phyloP scores from a whole-genome alignment of 2,797 vertebrate genomes.

The Acanthurus lineatus region DNA sequence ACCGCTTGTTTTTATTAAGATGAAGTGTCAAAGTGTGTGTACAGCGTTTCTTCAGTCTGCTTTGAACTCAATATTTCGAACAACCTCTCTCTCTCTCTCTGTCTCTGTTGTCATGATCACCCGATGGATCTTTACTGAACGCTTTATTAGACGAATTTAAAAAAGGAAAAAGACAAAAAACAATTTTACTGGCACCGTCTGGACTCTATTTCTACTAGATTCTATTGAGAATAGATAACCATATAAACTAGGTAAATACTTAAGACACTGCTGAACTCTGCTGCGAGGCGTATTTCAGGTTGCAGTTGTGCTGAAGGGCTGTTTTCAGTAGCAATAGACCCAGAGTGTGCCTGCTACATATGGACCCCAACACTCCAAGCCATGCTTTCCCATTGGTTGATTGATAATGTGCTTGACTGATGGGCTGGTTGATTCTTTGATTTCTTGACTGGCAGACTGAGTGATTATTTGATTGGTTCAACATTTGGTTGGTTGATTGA shows the following conservation, averaged over 20 bases:
- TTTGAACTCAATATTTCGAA: conserved; percentile 58
- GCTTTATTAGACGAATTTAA: conserved; percentile 71
- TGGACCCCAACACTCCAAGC: conserved; percentile 56
- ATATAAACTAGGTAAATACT: conserved; percentile 56
- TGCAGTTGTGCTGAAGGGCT: conserved; percentile 88
- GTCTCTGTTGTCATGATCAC: conserved; percentile 58
- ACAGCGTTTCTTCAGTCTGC: conserved; percentile 55
- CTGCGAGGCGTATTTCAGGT: conserved; percentile 77
- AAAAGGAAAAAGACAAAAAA: conserved; percentile 37
- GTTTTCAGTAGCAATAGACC: conserved; percentile 90
- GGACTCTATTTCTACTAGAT: conserved; percentile 77
- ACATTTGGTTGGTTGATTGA: conserved; percentile 26
- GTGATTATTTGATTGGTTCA: conserved; percentile 36
- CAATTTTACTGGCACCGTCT: conserved; percentile 64
- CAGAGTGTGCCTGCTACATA: conserved; percentile 87
- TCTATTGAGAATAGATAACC: conserved; percentile 65
- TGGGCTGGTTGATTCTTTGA: conserved; percentile 31
- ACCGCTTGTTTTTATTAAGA: conserved; percentile 54
- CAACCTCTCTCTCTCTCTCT: conserved; percentile 50
- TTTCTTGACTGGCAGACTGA: conserved; percentile 21
- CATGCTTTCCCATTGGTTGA: conserved; percentile 57
- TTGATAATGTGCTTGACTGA: conserved; percentile 34
- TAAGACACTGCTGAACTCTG: conserved; percentile 73
- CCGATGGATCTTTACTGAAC: conserved; percentile 57
- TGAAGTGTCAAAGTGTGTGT: conserved; percentile 74